phyloP scores from a whole-genome alignment of 2,888 invertebrate species.

The Erannis defoliaria region DNA sequence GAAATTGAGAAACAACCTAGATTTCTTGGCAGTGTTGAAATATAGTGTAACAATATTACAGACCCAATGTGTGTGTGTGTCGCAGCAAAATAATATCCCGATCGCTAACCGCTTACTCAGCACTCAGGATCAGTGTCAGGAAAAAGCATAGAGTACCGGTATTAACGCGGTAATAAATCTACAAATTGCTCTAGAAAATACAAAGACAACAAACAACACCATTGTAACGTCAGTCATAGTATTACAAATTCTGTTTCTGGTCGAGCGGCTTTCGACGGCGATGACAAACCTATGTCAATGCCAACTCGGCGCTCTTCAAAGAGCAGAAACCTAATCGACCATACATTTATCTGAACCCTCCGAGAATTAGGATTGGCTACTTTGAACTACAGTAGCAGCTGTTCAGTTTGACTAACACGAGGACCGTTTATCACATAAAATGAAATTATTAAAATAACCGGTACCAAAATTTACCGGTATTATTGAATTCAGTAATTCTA shows the following conservation, averaged over 20 bases:
- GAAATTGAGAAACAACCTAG: background rate
- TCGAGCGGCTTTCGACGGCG: slow-evolving; percentile 15
- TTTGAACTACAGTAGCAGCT: slow-evolving; percentile 26
- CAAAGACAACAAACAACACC: background rate
- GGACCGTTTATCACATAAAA: background rate
- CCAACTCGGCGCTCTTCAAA: slow-evolving; percentile 21
- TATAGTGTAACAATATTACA: too few relatives aligned
- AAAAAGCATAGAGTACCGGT: too few relatives aligned
- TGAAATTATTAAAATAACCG: background rate
- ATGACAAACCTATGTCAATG: slow-evolving; percentile 37
- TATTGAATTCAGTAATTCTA: background rate
- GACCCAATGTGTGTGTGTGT: too few relatives aligned
- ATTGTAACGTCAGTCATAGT: slow-evolving; percentile 1
- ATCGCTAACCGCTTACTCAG: too few relatives aligned
- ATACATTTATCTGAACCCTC: slow-evolving; percentile 20
- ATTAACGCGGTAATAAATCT: too few relatives aligned
- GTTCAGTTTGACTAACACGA: background rate
- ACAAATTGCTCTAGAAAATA: background rate
- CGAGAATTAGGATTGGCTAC: slow-evolving; percentile 25
- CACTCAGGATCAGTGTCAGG: too few relatives aligned
- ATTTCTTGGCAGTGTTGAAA: too few relatives aligned
- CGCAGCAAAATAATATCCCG: too few relatives aligned
- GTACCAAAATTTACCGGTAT: background rate
- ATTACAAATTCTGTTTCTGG: slow-evolving; percentile 15
- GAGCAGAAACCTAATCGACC: slow-evolving; percentile 42